Evolutionary conservation across 2,113 vertebrate species (phyloP).

Genomic region (Mustelus asterias): DNA sequence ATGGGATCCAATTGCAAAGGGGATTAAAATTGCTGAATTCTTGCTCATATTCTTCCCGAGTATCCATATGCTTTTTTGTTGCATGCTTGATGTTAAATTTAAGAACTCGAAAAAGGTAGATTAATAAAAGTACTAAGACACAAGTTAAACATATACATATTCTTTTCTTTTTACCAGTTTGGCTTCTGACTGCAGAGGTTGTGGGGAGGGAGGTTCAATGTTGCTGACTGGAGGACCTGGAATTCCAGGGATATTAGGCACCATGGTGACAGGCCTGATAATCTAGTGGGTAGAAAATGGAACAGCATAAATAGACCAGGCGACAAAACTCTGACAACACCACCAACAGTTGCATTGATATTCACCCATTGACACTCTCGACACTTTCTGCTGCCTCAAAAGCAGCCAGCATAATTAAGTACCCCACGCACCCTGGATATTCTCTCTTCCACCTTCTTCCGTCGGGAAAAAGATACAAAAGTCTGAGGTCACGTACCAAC

Average conservation of each 20-base stretch:
- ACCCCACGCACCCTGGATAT: too few species aligned
- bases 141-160: background rate
- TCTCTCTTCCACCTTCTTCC: too few species aligned
- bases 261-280: conserved; percentile 97
- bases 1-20: background rate
- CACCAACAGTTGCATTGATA: background rate
- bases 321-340: background rate
- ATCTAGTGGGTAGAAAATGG: conserved; percentile 65
- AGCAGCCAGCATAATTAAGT: too few species aligned
- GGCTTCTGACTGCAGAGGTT: conserved; percentile 89
- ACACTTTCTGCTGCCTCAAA: too few species aligned
- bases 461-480: too few species aligned
- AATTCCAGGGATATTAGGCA: conserved; percentile 97
- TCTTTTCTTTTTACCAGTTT: conserved; percentile 80
- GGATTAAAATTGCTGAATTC: background rate
- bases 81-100: background rate
- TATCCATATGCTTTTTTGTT: background rate
- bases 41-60: background rate
- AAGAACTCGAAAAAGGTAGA: background rate
- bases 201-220: conserved; percentile 72
- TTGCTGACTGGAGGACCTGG: conserved; percentile 64
- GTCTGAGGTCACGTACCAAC: too few species aligned
- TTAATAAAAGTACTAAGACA: background rate
- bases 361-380: too few species aligned
- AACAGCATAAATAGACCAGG: conserved; percentile 54